Conservation (phyloP, 2,888 invertebrate species). For the Dicyrtoma fusca region DNA sequence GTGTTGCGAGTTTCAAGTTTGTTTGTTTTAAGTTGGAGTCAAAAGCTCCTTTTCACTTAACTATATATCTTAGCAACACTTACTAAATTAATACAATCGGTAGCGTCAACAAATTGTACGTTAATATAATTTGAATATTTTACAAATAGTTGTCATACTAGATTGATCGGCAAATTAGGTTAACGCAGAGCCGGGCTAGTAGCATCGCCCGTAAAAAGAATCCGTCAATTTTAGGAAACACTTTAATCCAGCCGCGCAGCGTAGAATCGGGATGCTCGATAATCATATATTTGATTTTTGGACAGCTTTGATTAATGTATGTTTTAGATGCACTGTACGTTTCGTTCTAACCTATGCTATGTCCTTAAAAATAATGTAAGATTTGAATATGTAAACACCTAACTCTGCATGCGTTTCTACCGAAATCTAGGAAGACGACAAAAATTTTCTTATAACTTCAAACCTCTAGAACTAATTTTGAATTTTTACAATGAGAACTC, state of each 20-base stretch:
- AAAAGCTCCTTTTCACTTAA: too few species aligned
- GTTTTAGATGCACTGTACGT: constrained; percentile 56
- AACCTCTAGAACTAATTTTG: constrained; percentile 55
- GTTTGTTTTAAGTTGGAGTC: too few species aligned
- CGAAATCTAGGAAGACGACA: constrained; percentile 59
- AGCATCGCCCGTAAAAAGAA: constrained; percentile 61
- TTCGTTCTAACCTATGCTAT: too few species aligned
- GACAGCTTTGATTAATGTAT: constrained; percentile 59
- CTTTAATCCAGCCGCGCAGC: constrained; percentile 57
- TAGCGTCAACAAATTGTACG: too few species aligned
- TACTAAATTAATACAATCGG: too few species aligned
- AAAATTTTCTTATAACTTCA: constrained; percentile 59
- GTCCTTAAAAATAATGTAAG: too few species aligned
- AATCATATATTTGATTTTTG: constrained; percentile 61
- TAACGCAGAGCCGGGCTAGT: constrained; percentile 61
- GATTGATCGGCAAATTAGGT: constrained; percentile 60
- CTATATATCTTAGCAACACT: too few species aligned
- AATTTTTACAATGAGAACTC: constrained; percentile 56
- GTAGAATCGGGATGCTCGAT: constrained; percentile 60
- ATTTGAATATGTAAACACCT: too few species aligned
- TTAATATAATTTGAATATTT: too few species aligned
- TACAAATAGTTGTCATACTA: constrained; percentile 60
- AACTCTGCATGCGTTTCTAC: too few species aligned
- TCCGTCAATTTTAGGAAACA: constrained; percentile 59
- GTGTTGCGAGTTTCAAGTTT: too few species aligned